These are phyloP conservation scores for Callitettix versicolor DNA, from an alignment of 1,140 invertebrate species.

Conservation along the genomic window DNA sequence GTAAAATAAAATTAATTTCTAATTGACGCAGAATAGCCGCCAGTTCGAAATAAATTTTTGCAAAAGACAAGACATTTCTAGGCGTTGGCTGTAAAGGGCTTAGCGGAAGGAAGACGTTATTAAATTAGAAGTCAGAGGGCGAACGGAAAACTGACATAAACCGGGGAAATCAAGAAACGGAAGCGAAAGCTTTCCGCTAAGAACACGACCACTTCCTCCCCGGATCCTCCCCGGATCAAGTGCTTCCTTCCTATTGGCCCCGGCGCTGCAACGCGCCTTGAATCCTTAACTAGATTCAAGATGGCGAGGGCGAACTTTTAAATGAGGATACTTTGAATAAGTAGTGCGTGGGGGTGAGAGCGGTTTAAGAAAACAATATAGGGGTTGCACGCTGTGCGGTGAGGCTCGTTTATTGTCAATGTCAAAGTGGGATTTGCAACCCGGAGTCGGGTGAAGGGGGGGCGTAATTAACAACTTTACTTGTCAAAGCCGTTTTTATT, in stretches of 20 bases:
- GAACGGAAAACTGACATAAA: background rate
- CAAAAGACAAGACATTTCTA: too few relatives aligned
- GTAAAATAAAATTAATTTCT: too few relatives aligned
- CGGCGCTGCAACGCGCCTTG: background rate
- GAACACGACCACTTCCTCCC: conserved; percentile 10
- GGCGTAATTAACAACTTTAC: too few relatives aligned
- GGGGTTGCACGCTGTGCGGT: conserved; percentile 5
- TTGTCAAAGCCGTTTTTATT: too few relatives aligned
- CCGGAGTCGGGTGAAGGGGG: too few relatives aligned
- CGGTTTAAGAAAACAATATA: conserved; percentile 17
- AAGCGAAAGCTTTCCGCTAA: background rate
- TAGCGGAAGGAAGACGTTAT: background rate
- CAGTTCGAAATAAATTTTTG: too few relatives aligned
- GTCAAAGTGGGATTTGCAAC: too few relatives aligned
- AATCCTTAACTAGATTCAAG: background rate
- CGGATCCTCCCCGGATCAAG: conserved; percentile 1
- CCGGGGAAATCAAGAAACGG: too few relatives aligned
- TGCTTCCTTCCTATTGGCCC: conserved; percentile 12
- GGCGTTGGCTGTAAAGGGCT: too few relatives aligned
- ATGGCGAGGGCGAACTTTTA: background rate
- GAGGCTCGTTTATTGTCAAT: conserved; percentile 2
- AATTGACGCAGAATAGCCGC: too few relatives aligned
- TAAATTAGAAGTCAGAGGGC: background rate
- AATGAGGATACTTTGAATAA: conserved; percentile 9
- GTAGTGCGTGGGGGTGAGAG: background rate